These are phyloP conservation scores for Cardiocondyla obscurior DNA, from an alignment of 1,140 invertebrate species.

Conservation along the genomic window DNA sequence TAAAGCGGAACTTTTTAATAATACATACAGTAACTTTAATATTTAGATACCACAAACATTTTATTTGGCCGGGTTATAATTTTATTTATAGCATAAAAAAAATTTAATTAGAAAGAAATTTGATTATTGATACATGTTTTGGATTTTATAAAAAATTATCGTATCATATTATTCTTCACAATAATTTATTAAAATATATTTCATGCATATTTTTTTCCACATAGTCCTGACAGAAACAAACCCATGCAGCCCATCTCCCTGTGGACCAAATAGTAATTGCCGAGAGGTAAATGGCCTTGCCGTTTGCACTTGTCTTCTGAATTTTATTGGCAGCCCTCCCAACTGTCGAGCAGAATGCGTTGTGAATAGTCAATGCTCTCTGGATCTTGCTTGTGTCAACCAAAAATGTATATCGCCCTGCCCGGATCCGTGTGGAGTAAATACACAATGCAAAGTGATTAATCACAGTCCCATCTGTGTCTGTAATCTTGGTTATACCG, in stretches of 20 bases:
- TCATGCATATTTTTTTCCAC: constrained; percentile 30
- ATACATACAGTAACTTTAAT: too few species aligned
- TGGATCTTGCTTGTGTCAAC: constrained; percentile 82
- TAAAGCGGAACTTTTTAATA: constrained; percentile 62
- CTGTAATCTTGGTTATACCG: constrained; percentile 83
- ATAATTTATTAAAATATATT: background rate
- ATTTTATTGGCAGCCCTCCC: constrained; percentile 83
- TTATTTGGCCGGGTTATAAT: too few species aligned
- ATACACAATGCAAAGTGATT: constrained; percentile 78
- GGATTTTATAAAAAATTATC: too few species aligned
- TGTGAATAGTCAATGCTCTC: constrained; percentile 82
- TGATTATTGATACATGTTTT: background rate
- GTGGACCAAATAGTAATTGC: constrained; percentile 89
- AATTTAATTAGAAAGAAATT: background rate
- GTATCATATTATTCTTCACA: background rate
- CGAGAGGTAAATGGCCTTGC: constrained; percentile 86
- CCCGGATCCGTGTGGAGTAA: constrained; percentile 83
- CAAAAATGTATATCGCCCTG: constrained; percentile 84
- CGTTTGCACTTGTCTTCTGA: constrained; percentile 87
- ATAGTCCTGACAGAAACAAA: constrained; percentile 69
- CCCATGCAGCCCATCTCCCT: constrained; percentile 87
- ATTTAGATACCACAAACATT: too few species aligned
- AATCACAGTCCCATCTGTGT: constrained; percentile 83
- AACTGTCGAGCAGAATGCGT: constrained; percentile 83
- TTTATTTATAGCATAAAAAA: too few species aligned